A percentile compares a stretch with the other conserved stretches of the same genome.
These are phyloP conservation scores for Sceloporus undulatus DNA, from an alignment of 2,113 vertebrate species.

Conservation along the genomic window DNA sequence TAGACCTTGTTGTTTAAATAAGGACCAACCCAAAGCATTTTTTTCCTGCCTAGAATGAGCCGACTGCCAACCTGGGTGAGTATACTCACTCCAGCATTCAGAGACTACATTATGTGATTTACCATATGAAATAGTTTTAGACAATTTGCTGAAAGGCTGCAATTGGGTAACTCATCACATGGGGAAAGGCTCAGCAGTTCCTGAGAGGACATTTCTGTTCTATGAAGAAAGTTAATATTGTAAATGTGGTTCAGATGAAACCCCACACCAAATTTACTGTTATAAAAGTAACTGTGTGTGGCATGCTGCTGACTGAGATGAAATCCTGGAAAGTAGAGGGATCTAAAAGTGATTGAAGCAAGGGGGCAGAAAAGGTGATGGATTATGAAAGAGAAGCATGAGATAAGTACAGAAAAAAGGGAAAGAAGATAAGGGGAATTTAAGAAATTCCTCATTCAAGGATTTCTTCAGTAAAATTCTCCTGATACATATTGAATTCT, in stretches of 20 bases:
- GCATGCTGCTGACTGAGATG: neutral
- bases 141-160: neutral
- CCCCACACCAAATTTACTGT: neutral
- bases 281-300: neutral
- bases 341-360: neutral
- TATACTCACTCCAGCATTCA: neutral
- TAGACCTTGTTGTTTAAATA: too few species aligned
- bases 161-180: neutral
- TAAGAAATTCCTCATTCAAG: neutral
- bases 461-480: neutral
- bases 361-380: neutral
- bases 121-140: neutral
- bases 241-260: neutral
- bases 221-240: neutral
- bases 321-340: neutral
- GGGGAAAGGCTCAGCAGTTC: neutral
- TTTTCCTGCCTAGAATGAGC: too few species aligned
- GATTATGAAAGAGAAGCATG: neutral
- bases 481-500: neutral
- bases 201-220: neutral
- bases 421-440: neutral
- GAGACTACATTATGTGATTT: neutral
- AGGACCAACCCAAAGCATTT: too few species aligned
- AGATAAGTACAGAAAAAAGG: neutral
- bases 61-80: neutral